Conservation (phyloP, 2,888 invertebrate species). For the Tenthredo scrophulariae region DNA sequence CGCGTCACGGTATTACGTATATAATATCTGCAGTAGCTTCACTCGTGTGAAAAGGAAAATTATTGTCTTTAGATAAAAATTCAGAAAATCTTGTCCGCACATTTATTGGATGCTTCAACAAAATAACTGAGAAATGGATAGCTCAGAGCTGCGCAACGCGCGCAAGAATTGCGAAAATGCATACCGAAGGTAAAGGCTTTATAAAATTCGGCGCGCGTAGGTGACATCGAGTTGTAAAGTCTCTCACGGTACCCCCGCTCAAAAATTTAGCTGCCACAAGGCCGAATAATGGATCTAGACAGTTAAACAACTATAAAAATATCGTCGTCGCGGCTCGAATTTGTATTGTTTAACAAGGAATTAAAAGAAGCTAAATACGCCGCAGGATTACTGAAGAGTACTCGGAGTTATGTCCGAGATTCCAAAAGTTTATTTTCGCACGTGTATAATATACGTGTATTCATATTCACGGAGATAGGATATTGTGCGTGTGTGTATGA, state of each 20-base stretch:
- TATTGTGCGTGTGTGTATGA: background rate
- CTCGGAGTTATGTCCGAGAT: background rate
- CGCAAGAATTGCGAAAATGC: constrained; percentile 15
- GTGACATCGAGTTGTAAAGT: constrained; percentile 45
- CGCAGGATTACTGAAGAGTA: constrained; percentile 6
- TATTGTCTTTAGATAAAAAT: background rate
- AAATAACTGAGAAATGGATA: background rate
- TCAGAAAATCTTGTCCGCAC: background rate
- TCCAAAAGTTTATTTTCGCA: constrained; percentile 30
- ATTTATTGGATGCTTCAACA: background rate
- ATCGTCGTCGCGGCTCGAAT: constrained; percentile 29
- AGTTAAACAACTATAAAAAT: constrained; percentile 27
- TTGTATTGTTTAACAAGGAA: constrained; percentile 30
- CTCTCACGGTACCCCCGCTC: constrained; percentile 43
- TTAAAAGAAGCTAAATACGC: constrained; percentile 29
- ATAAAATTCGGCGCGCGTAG: constrained; percentile 52
- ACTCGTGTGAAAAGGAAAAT: background rate
- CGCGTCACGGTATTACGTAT: background rate
- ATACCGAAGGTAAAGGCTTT: constrained; percentile 10
- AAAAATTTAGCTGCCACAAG: background rate
- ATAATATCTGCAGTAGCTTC: background rate
- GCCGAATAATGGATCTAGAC: background rate
- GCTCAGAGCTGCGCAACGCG: background rate
- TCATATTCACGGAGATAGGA: background rate
- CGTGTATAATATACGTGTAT: constrained; percentile 6